Percentiles rank a stretch among this genome's conserved stretches.
These are phyloP conservation scores for Sphyrna mokarran DNA, from an alignment of 2,113 vertebrate species.

Conservation along the genomic window DNA sequence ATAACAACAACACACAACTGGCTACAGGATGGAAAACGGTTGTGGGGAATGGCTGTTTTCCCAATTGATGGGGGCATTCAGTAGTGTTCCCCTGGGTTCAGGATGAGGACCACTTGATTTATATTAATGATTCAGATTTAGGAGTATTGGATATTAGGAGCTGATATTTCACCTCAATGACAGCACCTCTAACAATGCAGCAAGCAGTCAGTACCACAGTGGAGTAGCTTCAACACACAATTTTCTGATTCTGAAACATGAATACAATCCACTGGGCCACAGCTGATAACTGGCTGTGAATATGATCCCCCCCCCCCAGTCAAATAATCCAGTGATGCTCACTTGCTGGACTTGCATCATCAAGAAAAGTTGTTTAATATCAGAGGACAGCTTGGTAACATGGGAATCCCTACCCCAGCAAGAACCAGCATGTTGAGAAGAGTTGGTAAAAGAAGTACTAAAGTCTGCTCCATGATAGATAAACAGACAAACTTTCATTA, in stretches of 20 bases:
- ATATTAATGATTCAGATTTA: neutral
- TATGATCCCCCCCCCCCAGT: neutral
- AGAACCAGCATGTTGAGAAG: neutral
- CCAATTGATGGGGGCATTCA: neutral
- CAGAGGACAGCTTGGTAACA: neutral
- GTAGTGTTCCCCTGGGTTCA: neutral
- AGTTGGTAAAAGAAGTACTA: neutral
- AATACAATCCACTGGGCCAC: neutral
- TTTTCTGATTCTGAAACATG: neutral
- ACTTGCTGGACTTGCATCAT: neutral
- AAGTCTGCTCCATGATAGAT: neutral
- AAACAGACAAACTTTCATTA: neutral
- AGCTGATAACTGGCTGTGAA: neutral
- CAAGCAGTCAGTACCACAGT: neutral
- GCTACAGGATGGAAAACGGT: neutral
- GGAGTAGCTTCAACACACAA: neutral
- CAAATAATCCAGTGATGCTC: neutral
- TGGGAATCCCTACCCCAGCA: neutral
- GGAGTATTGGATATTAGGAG: neutral
- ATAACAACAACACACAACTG: neutral
- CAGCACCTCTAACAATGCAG: neutral
- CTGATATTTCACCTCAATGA: neutral
- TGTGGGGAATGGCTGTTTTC: neutral
- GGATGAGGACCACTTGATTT: neutral
- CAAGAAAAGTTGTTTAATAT: neutral